Evolutionary conservation across 2,888 invertebrate species (phyloP).

Genomic region (Eurytoma adleriae): DNA sequence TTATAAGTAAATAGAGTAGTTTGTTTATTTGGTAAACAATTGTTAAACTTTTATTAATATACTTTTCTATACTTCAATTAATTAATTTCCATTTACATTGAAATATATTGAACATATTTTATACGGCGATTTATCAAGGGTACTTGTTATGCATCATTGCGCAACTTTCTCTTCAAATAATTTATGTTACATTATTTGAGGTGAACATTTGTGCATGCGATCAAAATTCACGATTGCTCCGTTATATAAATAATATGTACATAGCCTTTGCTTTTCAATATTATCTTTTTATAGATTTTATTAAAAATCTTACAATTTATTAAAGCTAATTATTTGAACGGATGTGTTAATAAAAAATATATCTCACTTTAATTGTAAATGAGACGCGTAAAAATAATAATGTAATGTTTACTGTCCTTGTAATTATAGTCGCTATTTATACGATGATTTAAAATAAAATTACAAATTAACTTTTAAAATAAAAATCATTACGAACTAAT

Average conservation of each 20-base stretch:
- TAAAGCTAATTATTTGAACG: not conserved
- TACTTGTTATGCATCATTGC: conserved; percentile 22
- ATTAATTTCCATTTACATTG: not conserved
- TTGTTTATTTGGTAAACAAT: no score
- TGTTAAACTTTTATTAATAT: no score
- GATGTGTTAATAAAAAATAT: not conserved
- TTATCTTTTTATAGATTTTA: not conserved
- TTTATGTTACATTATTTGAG: conserved; percentile 8
- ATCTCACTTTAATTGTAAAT: not conserved
- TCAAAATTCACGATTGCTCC: not conserved
- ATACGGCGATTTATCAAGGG: not conserved
- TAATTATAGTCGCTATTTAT: no score
- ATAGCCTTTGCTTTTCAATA: not conserved
- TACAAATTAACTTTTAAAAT: not conserved
- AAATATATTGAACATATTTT: not conserved
- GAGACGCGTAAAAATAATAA: no score
- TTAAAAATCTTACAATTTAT: not conserved
- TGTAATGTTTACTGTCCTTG: no score
- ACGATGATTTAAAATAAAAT: no score
- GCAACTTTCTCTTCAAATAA: conserved; percentile 24
- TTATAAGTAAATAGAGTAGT: no score
- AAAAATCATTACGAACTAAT: no score
- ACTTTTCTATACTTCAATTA: no score
- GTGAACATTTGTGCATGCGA: conserved; percentile 7
- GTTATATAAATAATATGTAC: not conserved